These are phyloP conservation scores for Alsophila aescularia DNA, from an alignment of 2,888 invertebrate species.

Conservation along the genomic window DNA sequence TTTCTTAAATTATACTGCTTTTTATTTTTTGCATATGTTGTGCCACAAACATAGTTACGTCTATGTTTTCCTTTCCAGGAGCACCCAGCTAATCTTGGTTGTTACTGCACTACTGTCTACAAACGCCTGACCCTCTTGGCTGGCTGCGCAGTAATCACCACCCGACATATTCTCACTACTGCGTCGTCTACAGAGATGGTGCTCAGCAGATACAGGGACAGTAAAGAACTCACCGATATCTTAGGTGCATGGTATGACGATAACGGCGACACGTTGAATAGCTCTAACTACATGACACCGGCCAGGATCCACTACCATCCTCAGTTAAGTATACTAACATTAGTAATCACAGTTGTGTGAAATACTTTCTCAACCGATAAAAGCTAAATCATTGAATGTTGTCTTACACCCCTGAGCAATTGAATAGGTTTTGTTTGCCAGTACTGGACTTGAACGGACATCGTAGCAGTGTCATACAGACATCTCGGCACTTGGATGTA, in stretches of 20 bases:
- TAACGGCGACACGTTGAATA: slow-evolving; percentile 36
- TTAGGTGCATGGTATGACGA: slow-evolving; percentile 62
- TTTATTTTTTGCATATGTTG: no score
- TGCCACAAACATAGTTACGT: no score
- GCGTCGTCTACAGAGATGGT: slow-evolving; percentile 57
- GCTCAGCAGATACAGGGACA: slow-evolving; percentile 36
- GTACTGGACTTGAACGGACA: no score
- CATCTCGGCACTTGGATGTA: no score
- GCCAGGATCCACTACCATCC: slow-evolving; percentile 60
- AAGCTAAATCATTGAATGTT: no score
- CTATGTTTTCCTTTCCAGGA: slow-evolving; percentile 37
- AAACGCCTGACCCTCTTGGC: slow-evolving; percentile 42
- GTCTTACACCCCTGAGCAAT: no score
- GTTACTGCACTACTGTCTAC: slow-evolving; percentile 56
- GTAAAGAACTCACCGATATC: slow-evolving; percentile 35
- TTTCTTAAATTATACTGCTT: no score
- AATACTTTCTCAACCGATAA: no score
- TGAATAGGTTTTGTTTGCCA: no score
- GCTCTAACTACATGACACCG: slow-evolving; percentile 50
- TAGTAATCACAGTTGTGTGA: no score
- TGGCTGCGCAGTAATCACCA: slow-evolving; percentile 55
- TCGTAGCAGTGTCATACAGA: no score
- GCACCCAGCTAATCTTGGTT: slow-evolving; percentile 36
- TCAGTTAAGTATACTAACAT: slow-evolving; percentile 35
- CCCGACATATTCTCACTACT: slow-evolving; percentile 58